A percentile compares a stretch with the other conserved stretches of the same genome.
These are phyloP conservation scores for Aradophagus sp. DNA, from an alignment of 1,140 invertebrate genomes.

Conservation along the genomic window DNA sequence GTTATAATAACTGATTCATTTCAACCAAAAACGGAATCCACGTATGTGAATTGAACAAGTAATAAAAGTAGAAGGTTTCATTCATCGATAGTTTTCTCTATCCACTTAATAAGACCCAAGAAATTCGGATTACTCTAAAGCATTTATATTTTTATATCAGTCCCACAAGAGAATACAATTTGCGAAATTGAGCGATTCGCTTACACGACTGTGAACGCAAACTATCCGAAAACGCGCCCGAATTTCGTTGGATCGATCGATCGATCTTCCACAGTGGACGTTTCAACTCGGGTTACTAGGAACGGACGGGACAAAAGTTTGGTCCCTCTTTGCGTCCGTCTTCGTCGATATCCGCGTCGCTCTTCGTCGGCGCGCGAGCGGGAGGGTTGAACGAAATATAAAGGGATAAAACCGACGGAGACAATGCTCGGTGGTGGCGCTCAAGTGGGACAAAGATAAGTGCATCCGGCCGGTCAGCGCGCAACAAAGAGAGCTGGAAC, in stretches of 20 bases:
- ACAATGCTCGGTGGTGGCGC: constrained; percentile 32
- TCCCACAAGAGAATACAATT: constrained; percentile 7
- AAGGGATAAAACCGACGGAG: constrained; percentile 58
- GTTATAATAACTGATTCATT: too few relatives aligned
- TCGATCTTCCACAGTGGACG: constrained; percentile 62
- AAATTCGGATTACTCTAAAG: too few relatives aligned
- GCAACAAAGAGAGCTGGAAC: constrained; percentile 18
- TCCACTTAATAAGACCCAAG: too few relatives aligned
- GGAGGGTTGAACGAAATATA: constrained; percentile 55
- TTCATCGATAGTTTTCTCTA: too few relatives aligned
- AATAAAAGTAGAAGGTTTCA: too few relatives aligned
- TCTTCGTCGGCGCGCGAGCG: constrained; percentile 22
- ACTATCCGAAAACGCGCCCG: constrained; percentile 13
- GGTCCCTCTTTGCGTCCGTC: constrained; percentile 20
- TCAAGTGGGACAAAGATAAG: constrained; percentile 17
- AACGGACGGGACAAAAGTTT: constrained; percentile 52
- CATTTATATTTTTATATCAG: too few relatives aligned
- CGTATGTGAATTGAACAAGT: too few relatives aligned
- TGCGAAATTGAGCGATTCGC: constrained; percentile 26
- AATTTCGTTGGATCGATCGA: constrained; percentile 24
- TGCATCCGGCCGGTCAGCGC: constrained; percentile 15
- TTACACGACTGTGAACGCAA: constrained; percentile 1
- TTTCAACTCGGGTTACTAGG: constrained; percentile 61
- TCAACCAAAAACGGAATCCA: too few relatives aligned
- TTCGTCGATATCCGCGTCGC: constrained; percentile 13